Percentiles rank a stretch among this genome's conserved stretches.
Evolutionary conservation across 2,888 invertebrate species (phyloP).

Genomic region (Napeogenes inachia): DNA sequence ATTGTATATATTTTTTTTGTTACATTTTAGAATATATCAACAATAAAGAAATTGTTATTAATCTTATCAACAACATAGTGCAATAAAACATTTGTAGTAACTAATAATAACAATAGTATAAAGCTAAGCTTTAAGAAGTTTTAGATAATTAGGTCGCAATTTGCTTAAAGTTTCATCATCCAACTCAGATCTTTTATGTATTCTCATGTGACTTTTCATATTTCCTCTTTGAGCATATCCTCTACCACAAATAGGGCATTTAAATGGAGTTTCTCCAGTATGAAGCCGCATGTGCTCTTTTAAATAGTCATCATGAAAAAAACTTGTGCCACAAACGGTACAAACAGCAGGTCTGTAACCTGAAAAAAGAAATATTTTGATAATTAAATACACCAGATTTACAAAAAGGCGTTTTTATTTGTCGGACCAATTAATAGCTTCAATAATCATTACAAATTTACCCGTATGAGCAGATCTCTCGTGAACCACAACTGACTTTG

Average conservation of each 20-base stretch:
- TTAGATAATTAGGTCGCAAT: constrained; percentile 64
- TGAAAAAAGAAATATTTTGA: constrained; percentile 38
- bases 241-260: constrained; percentile 67
- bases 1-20: too few species aligned
- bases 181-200: constrained; percentile 62
- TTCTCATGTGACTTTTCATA: constrained; percentile 70
- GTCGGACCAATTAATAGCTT: not conserved
- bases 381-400: not conserved
- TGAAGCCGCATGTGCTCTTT: constrained; percentile 70
- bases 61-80: constrained; percentile 8
- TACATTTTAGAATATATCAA: not conserved
- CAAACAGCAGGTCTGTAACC: constrained; percentile 68
- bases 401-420: too few species aligned
- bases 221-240: constrained; percentile 70
- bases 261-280: constrained; percentile 71
- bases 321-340: constrained; percentile 56
- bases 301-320: constrained; percentile 66
- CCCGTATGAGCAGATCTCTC: constrained; percentile 72
- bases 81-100: not conserved
- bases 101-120: not conserved
- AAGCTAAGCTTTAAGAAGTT: constrained; percentile 50
- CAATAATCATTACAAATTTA: constrained; percentile 32
- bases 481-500: constrained; percentile 64
- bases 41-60: not conserved
- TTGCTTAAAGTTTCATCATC: constrained; percentile 53